A percentile compares a stretch with the other conserved stretches of the same genome.
These are phyloP conservation scores for Bufo gargarizans DNA, from an alignment of 2,113 vertebrate species.

Conservation along the genomic window DNA sequence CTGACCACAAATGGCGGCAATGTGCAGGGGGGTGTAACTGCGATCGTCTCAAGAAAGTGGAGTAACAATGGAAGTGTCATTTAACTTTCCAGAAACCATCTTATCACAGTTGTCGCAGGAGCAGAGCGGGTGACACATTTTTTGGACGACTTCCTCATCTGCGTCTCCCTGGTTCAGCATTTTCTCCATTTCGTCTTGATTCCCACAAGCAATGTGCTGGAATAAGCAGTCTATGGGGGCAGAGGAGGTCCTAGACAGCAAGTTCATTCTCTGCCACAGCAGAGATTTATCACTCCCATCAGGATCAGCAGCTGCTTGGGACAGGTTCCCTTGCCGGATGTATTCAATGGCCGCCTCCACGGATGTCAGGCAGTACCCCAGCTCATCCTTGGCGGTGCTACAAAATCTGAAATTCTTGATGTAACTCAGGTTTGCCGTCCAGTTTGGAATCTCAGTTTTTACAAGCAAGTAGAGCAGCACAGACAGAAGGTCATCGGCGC, in stretches of 20 bases:
- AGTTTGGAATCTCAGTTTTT: conserved; percentile 97
- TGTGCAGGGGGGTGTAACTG: conserved; percentile 91
- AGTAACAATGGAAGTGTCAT: conserved; percentile 89
- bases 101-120: conserved; percentile 92
- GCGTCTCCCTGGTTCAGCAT: conserved; percentile 86
- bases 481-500: conserved; percentile 93
- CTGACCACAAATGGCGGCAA: conserved; percentile 93
- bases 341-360: conserved; percentile 91
- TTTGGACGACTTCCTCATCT: conserved; percentile 78
- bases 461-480: conserved; percentile 92
- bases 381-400: conserved; percentile 87
- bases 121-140: conserved; percentile 94
- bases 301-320: conserved; percentile 69
- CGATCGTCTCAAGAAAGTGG: conserved; percentile 91
- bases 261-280: conserved; percentile 87
- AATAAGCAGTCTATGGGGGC: conserved; percentile 87
- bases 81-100: conserved; percentile 86
- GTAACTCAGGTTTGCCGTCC: conserved; percentile 98
- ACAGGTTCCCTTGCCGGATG: conserved; percentile 89
- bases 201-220: conserved; percentile 90
- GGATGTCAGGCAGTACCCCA: conserved; percentile 94
- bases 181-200: conserved; percentile 82
- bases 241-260: conserved; percentile 83
- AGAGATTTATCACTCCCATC: conserved; percentile 79
- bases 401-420: conserved; percentile 96